Conservation (phyloP, 1,140 invertebrate species). For the Drosophila bipectinata region DNA sequence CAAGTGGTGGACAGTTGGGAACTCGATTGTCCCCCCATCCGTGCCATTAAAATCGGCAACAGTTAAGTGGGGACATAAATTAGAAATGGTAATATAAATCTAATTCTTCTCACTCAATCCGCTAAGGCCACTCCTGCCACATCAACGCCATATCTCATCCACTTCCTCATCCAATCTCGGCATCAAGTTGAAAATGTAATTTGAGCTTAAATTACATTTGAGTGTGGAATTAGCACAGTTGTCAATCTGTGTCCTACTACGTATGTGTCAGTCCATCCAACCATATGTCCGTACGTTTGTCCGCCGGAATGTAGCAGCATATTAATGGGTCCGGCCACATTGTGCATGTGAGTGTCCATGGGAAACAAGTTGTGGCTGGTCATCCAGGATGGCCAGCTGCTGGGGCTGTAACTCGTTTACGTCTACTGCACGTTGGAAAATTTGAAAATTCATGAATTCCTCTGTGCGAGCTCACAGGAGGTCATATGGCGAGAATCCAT, state of each 20-base stretch:
- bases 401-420: slow-evolving; percentile 20
- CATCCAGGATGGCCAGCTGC: background rate
- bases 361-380: slow-evolving; percentile 4
- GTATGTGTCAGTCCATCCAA: slow-evolving; percentile 13
- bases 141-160: slow-evolving; percentile 2
- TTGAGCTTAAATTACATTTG: slow-evolving; percentile 77
- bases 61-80: slow-evolving; percentile 74
- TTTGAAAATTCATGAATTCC: slow-evolving; percentile 78
- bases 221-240: slow-evolving; percentile 76
- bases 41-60: slow-evolving; percentile 60
- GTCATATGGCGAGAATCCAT: slow-evolving; percentile 8
- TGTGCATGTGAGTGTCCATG: slow-evolving; percentile 15
- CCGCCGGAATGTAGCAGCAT: slow-evolving; percentile 37
- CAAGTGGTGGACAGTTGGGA: slow-evolving; percentile 4
- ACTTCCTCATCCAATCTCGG: slow-evolving; percentile 52
- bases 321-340: slow-evolving; percentile 53
- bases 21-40: slow-evolving; percentile 3
- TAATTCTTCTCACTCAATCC: slow-evolving; percentile 27
- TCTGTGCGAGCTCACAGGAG: slow-evolving; percentile 1
- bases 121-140: background rate
- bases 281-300: slow-evolving; percentile 5
- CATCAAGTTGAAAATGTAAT: slow-evolving; percentile 76
- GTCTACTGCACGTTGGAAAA: slow-evolving; percentile 27
- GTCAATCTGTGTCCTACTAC: slow-evolving; percentile 59
- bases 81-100: slow-evolving; percentile 76